Conservation (phyloP, 2,113 vertebrate species). For the Vimba vimba region DNA sequence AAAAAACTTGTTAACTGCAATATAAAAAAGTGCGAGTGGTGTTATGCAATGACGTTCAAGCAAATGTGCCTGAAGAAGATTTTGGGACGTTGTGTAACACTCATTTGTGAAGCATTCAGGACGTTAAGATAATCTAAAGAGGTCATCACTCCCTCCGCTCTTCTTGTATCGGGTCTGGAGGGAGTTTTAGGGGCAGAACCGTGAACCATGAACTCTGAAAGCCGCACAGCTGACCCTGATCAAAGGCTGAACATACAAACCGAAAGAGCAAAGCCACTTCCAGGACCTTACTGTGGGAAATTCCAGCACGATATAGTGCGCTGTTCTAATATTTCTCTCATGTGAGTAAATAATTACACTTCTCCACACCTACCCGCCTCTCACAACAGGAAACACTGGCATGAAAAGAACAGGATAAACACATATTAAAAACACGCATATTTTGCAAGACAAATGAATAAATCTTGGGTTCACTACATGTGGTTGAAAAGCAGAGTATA, state of each 20-base stretch:
- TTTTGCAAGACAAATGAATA: no score
- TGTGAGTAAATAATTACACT: not conserved
- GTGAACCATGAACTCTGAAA: conserved; percentile 60
- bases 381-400: not conserved
- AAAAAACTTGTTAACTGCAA: no score
- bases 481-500: no score
- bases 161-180: not conserved
- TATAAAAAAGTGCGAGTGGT: no score
- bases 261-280: conserved; percentile 40
- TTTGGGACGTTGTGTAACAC: not conserved
- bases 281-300: not conserved
- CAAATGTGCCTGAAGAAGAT: not conserved
- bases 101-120: not conserved
- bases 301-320: conserved; percentile 28
- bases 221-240: conserved; percentile 42
- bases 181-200: conserved; percentile 44
- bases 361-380: not conserved
- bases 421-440: no score
- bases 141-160: conserved; percentile 65
- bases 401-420: not conserved
- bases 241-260: conserved; percentile 54
- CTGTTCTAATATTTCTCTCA: not conserved
- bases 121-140: conserved; percentile 64
- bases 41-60: not conserved
- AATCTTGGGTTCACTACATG: no score